phyloP scores from a whole-genome alignment of 2,888 invertebrate genomes.

The Heliothis peltigera region DNA sequence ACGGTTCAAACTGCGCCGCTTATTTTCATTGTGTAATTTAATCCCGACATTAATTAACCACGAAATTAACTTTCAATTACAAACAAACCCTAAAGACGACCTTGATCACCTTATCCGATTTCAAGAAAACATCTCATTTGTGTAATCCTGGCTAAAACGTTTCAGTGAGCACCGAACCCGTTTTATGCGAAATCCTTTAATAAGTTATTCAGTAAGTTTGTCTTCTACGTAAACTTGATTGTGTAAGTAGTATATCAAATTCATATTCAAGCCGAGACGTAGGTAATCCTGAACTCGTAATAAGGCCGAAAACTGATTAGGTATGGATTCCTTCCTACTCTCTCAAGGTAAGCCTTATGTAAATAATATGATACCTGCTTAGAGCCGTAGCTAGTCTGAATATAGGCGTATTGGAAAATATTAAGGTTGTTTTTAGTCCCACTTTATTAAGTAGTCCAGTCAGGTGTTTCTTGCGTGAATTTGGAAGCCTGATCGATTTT shows the following conservation, averaged over 20 bases:
- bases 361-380: conserved; percentile 61
- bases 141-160: conserved; percentile 24
- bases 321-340: conserved; percentile 67
- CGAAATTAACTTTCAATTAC: neutral
- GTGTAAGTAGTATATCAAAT: conserved; percentile 39
- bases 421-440: conserved; percentile 24
- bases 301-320: conserved; percentile 69
- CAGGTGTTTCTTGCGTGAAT: conserved; percentile 27
- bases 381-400: conserved; percentile 57
- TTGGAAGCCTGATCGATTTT: conserved; percentile 16
- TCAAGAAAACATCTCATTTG: conserved; percentile 32
- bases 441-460: conserved; percentile 29
- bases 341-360: conserved; percentile 70
- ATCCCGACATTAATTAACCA: neutral
- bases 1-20: neutral
- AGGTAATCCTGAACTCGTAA: conserved; percentile 56
- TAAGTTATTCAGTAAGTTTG: conserved; percentile 43
- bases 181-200: conserved; percentile 44
- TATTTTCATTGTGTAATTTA: neutral
- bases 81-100: neutral
- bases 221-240: conserved; percentile 32
- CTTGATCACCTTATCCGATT: conserved; percentile 10
- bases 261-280: conserved; percentile 44
- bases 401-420: conserved; percentile 27
- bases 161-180: conserved; percentile 30